Base-by-base conservation (phyloP, 2,797 vertebrate genomes). In the Pogoniulus pusillus region DNA sequence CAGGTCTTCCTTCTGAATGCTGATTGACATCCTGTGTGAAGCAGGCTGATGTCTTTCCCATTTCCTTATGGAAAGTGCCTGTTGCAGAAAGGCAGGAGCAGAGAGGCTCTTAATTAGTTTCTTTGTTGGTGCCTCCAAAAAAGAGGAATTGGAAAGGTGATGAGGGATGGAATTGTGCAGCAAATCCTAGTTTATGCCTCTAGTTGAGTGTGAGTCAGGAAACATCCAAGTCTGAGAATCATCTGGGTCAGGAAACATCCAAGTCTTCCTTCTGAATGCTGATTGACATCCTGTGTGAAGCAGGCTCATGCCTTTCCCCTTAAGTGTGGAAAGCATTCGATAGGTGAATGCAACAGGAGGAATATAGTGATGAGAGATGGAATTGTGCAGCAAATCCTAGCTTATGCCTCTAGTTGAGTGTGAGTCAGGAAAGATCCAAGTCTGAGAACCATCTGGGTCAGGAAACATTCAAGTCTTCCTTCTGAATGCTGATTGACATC, bases 281-380 rank as follows among this genome's bases (percentile, higher is more conserved):
- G n/a, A n/a, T n/a, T n/a, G n/a, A n/a, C n/a, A n/a, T n/a, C n/a
- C n/a, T n/a, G n/a, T n/a, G n/a, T n/a, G n/a, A n/a, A n/a, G n/a
- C n/a, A n/a, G n/a, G n/a, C n/a, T n/a, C n/a, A n/a, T n/a, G n/a
- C n/a, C n/a, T n/a, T n/a, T n/a, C n/a, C n/a, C n/a, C n/a, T n/a
- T n/a, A n/a, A n/a, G 62, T 35, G 81, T 92, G 90, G 91, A 93
- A 82, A 93, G 63, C 88, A 75, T 82, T 86, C 45, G 41, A 68
- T 87, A 87, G 86, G 87, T 94, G 91, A 90, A 75, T 47, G 58
- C 37, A 63, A 66, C 74, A 60, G 73, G 22, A 79, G 85, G 49
- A 80, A 84, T 10, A n/a, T 19, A 84, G 26, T 72, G 65, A 88
- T 41, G n/a, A 76, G 64, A 86, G 77, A 82, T 16, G 12, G 32